These are phyloP conservation scores for Palythoa grandis DNA, from an alignment of 92 coral and sea anemone genomes.

Conservation along the genomic window DNA sequence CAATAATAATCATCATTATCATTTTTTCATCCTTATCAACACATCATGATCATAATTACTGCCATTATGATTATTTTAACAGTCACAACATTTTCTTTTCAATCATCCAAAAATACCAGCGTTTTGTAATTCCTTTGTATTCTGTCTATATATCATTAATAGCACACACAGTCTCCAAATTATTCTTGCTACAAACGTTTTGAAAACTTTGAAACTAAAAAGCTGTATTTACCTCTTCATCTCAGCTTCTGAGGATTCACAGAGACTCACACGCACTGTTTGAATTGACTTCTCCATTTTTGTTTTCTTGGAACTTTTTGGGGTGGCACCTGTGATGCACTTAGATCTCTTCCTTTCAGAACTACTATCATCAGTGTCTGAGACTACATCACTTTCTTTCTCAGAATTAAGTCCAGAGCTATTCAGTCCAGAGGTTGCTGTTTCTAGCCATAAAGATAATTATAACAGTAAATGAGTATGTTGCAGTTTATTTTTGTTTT, in stretches of 20 bases:
- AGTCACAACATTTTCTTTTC: neutral
- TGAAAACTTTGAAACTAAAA: conserved; percentile 36
- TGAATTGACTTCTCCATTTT: neutral
- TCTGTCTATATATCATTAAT: neutral
- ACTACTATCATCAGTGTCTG: neutral
- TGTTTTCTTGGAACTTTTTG: neutral
- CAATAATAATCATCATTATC: conserved; percentile 6
- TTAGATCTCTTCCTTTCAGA: too few species aligned
- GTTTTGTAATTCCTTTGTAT: neutral
- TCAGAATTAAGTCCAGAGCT: neutral
- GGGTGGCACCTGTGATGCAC: neutral
- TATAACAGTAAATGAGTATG: conserved; percentile 33
- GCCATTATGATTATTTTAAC: neutral
- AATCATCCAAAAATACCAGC: neutral
- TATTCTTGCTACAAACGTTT: conserved; percentile 15
- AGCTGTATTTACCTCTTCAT: conserved; percentile 22
- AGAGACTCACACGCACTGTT: too few species aligned
- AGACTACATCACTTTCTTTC: conserved; percentile 2
- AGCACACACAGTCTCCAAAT: neutral
- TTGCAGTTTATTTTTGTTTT: neutral
- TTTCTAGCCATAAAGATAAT: neutral
- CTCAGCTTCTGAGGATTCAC: too few species aligned
- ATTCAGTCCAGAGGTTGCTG: neutral
- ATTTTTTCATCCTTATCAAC: conserved; percentile 19
- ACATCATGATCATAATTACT: conserved; percentile 17